Evolutionary conservation across 2,113 vertebrate genomes (phyloP).

Genomic region (Corythornis madagascariensis): DNA sequence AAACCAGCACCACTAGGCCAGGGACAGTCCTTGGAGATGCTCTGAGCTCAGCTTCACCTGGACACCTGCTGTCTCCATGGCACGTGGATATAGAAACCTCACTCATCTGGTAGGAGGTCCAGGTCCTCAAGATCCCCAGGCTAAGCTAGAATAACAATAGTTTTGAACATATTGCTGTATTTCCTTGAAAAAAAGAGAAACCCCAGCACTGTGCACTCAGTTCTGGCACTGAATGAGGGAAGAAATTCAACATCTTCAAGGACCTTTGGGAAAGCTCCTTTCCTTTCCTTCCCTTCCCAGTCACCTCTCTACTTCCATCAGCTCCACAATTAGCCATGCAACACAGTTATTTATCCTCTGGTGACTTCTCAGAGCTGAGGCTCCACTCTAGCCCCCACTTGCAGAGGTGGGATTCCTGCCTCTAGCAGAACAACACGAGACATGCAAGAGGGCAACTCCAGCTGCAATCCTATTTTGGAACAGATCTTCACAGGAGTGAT

Average conservation of each 20-base stretch:
- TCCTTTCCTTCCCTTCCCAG: neutral
- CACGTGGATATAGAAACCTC: accelerated
- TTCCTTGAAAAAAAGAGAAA: neutral
- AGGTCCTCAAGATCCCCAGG: neutral
- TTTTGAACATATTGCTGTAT: neutral
- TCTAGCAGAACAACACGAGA: neutral
- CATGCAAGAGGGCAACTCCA: neutral
- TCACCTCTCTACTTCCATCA: neutral
- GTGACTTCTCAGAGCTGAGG: neutral
- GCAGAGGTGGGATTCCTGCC: neutral
- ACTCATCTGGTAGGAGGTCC: neutral
- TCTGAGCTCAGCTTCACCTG: neutral
- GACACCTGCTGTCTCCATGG: neutral
- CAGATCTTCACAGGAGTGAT: neutral
- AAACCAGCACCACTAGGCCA: neutral
- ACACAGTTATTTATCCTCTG: neutral
- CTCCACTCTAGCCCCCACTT: neutral
- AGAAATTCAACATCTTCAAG: neutral
- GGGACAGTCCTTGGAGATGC: neutral
- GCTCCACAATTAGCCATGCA: neutral
- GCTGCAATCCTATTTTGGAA: neutral
- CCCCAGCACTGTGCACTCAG: neutral
- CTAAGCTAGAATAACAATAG: neutral
- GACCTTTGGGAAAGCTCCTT: neutral
- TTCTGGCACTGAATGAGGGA: neutral